phyloP scores from a whole-genome alignment of 2,113 vertebrate species.

The Ceyx margarethae region DNA sequence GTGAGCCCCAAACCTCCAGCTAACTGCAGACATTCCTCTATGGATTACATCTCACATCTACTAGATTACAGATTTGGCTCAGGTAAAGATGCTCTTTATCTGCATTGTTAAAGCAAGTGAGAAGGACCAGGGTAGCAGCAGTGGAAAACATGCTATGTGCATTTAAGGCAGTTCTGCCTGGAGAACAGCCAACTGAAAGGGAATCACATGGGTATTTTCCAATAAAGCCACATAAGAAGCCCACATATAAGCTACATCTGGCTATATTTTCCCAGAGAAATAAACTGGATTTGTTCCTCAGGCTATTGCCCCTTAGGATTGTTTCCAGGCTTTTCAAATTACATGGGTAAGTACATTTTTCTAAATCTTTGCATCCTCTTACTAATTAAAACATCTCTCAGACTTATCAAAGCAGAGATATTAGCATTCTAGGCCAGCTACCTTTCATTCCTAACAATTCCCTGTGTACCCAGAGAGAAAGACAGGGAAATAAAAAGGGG shows the following conservation, averaged over 20 bases:
- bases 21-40: background rate
- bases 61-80: background rate
- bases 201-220: background rate
- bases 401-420: slow-evolving; percentile 18
- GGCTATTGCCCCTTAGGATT: background rate
- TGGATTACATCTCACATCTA: background rate
- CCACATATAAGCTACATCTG: slow-evolving; percentile 1
- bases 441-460: background rate
- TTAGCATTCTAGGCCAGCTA: background rate
- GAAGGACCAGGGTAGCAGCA: background rate
- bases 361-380: background rate
- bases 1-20: background rate
- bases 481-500: background rate
- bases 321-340: slow-evolving; percentile 28
- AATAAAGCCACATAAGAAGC: slow-evolving; percentile 32
- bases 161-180: slow-evolving; percentile 6
- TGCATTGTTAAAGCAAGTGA: background rate
- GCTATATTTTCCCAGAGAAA: slow-evolving; percentile 6
- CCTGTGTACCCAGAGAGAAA: background rate
- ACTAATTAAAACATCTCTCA: slow-evolving; percentile 36
- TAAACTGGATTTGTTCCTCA: slow-evolving; percentile 15
- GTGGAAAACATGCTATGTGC: background rate
- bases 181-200: background rate
- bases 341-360: background rate
- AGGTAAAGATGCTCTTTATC: background rate